Percentiles rank a stretch among this genome's conserved stretches.
phyloP scores from a whole-genome alignment of 2,113 vertebrate genomes.

The Oreochromis niloticus region DNA sequence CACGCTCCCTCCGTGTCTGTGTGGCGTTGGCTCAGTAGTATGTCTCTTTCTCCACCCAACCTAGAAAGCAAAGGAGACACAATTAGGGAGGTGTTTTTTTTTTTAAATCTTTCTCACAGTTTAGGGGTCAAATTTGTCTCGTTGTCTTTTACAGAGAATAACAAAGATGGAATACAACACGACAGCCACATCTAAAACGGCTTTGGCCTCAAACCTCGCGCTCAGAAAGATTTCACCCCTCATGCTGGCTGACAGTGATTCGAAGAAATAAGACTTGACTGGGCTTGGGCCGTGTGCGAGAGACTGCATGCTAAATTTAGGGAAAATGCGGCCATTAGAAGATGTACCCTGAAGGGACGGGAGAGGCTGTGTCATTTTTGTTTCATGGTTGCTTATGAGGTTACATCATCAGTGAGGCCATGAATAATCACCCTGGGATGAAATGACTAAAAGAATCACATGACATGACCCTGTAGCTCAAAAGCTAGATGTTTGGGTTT shows the following conservation, averaged over 20 bases:
- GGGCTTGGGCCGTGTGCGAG: not conserved
- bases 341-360: not conserved
- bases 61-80: slow-evolving; percentile 61
- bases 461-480: not conserved
- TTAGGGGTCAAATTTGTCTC: not conserved
- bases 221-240: not conserved
- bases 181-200: not conserved
- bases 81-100: not conserved
- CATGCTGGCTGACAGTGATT: not conserved
- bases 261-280: not conserved
- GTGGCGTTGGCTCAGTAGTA: slow-evolving; percentile 74
- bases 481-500: not conserved
- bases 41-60: slow-evolving; percentile 82
- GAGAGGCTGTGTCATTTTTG: not conserved
- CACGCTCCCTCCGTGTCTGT: not conserved
- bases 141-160: not conserved
- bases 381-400: not conserved
- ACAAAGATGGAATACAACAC: not conserved
- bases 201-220: not conserved
- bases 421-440: not conserved
- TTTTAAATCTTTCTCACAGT: not conserved
- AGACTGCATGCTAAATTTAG: not conserved
- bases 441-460: not conserved
- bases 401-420: not conserved
- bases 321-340: not conserved